Evolutionary conservation across 2,888 invertebrate genomes (phyloP).

Genomic region (Agrochola lychnidis): DNA sequence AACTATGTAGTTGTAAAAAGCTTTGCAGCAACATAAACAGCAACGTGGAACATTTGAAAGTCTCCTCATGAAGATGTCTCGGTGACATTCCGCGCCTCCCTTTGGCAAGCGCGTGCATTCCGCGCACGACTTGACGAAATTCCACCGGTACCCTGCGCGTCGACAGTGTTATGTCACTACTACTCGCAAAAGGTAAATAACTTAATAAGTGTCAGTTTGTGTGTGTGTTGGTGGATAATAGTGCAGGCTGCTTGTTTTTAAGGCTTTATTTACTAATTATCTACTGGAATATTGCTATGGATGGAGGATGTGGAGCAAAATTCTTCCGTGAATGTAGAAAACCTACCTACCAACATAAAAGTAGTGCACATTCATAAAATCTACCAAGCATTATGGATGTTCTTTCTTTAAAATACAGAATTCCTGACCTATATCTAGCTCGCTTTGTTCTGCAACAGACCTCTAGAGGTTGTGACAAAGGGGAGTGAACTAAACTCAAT

Average conservation of each 20-base stretch:
- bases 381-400: neutral
- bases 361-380: neutral
- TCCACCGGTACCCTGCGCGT: slow-evolving; percentile 66
- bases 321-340: neutral
- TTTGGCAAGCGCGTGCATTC: slow-evolving; percentile 84
- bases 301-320: neutral
- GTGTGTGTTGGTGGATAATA: slow-evolving; percentile 34
- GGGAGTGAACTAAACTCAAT: slow-evolving; percentile 30
- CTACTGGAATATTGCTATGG: neutral
- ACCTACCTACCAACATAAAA: neutral
- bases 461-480: slow-evolving; percentile 22
- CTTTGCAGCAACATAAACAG: slow-evolving; percentile 70
- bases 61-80: slow-evolving; percentile 85
- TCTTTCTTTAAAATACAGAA: slow-evolving; percentile 8
- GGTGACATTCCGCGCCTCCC: slow-evolving; percentile 80
- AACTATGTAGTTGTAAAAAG: slow-evolving; percentile 59
- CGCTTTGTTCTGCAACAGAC: slow-evolving; percentile 13
- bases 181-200: slow-evolving; percentile 78
- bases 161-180: slow-evolving; percentile 65
- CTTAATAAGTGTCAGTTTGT: slow-evolving; percentile 79
- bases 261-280: neutral
- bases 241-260: neutral
- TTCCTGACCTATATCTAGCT: slow-evolving; percentile 7
- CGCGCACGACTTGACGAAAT: slow-evolving; percentile 79
- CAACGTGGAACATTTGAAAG: slow-evolving; percentile 77